Conservation (phyloP, 2,888 invertebrate genomes). For the Lottia scabra region DNA sequence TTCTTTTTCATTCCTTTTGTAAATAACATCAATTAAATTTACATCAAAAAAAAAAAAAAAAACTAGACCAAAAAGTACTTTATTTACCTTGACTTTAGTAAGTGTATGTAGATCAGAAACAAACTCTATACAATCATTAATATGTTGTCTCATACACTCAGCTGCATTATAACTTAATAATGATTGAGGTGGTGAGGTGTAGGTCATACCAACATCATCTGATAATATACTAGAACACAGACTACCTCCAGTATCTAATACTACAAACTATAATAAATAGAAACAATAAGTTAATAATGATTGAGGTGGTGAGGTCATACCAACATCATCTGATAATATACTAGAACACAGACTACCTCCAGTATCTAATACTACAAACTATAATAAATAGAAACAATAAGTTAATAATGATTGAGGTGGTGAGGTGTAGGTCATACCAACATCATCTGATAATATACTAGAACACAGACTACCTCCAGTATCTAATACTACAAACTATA, state of each 20-base stretch:
- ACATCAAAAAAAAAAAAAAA: too few relatives aligned
- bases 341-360: slow-evolving; percentile 80
- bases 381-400: slow-evolving; percentile 70
- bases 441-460: slow-evolving; percentile 64
- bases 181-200: slow-evolving; percentile 63
- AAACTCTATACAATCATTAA: slow-evolving; percentile 93
- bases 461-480: slow-evolving; percentile 83
- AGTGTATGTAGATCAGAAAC: slow-evolving; percentile 95
- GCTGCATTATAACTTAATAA: slow-evolving; percentile 82
- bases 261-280: slow-evolving; percentile 65
- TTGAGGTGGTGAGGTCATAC: slow-evolving; percentile 61
- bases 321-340: slow-evolving; percentile 63
- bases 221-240: slow-evolving; percentile 71
- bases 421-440: slow-evolving; percentile 56
- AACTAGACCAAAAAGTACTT: not conserved
- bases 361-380: slow-evolving; percentile 78
- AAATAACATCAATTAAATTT: too few relatives aligned
- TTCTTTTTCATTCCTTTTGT: too few relatives aligned
- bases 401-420: slow-evolving; percentile 68
- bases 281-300: slow-evolving; percentile 72
- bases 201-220: slow-evolving; percentile 59
- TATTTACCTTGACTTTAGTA: slow-evolving; percentile 90
- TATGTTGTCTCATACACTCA: slow-evolving; percentile 92
- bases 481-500: slow-evolving; percentile 76
- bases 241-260: slow-evolving; percentile 86